A percentile compares a stretch with the other conserved stretches of the same genome.
Conservation (phyloP, 2,888 invertebrate genomes). For the Apamea monoglypha region DNA sequence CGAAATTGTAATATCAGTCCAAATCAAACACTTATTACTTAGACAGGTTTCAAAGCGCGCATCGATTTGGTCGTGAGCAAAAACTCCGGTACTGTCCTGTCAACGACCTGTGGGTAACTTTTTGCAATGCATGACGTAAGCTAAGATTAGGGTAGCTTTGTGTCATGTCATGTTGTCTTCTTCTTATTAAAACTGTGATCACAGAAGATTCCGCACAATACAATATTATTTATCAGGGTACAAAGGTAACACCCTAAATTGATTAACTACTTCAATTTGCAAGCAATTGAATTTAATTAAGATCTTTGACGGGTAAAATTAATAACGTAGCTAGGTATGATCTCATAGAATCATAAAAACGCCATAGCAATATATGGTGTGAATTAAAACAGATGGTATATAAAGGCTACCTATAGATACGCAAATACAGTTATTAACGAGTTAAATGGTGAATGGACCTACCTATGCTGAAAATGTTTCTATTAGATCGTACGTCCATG, state of each 20-base stretch:
- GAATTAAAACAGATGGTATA: constrained; percentile 41
- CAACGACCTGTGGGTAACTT: constrained; percentile 71
- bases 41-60: constrained; percentile 33
- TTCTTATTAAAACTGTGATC: constrained; percentile 11
- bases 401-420: neutral
- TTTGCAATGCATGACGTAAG: constrained; percentile 73
- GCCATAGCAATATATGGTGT: constrained; percentile 22
- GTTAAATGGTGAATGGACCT: neutral
- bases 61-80: constrained; percentile 51
- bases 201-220: constrained; percentile 8
- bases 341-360: constrained; percentile 62
- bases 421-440: constrained; percentile 10
- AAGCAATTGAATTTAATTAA: constrained; percentile 74
- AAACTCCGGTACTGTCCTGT: constrained; percentile 69
- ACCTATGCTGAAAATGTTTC: neutral
- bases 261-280: constrained; percentile 69
- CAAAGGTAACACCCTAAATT: constrained; percentile 52
- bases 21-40: constrained; percentile 24
- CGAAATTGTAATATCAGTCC: constrained; percentile 3
- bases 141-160: constrained; percentile 53
- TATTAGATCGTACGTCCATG: neutral
- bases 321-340: constrained; percentile 61
- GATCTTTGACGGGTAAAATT: constrained; percentile 64
- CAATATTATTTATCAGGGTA: constrained; percentile 21
- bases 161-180: constrained; percentile 13